These are phyloP conservation scores for Aulostomus chinensis DNA, from an alignment of 2,797 vertebrate genomes.

Conservation along the genomic window DNA sequence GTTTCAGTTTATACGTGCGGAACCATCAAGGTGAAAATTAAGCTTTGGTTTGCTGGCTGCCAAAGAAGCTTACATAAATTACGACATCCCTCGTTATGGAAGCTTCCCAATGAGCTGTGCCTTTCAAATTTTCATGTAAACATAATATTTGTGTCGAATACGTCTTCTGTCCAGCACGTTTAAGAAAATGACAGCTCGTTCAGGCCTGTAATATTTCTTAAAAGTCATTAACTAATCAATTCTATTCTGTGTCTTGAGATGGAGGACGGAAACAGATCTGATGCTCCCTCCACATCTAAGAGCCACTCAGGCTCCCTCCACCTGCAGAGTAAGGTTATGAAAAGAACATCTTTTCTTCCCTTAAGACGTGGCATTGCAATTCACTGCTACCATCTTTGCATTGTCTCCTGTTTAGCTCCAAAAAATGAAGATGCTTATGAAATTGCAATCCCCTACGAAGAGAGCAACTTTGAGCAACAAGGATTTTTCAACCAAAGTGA, in stretches of 20 bases:
- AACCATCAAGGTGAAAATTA: not conserved
- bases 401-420: constrained; percentile 69
- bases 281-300: constrained; percentile 71
- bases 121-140: not conserved
- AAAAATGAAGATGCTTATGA: constrained; percentile 86
- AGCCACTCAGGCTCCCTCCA: constrained; percentile 74
- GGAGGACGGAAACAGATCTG: constrained; percentile 76
- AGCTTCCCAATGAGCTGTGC: not conserved
- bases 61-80: constrained; percentile 1
- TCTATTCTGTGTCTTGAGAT: constrained; percentile 42
- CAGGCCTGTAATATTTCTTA: not conserved
- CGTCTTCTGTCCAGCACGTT: not conserved
- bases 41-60: constrained; percentile 4
- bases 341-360: not conserved
- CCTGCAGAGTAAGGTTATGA: constrained; percentile 73
- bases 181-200: not conserved
- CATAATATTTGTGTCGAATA: not conserved
- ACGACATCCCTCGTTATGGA: not conserved
- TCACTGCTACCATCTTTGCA: too few relatives aligned
- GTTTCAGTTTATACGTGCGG: not conserved
- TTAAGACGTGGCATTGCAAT: too few relatives aligned
- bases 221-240: constrained; percentile 12
- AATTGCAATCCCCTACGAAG: constrained; percentile 86
- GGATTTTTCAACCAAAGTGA: constrained; percentile 84
- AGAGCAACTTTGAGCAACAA: constrained; percentile 84